Base-by-base conservation (phyloP, 2,797 vertebrate species). In the Chelidonichthys spinosus region DNA sequence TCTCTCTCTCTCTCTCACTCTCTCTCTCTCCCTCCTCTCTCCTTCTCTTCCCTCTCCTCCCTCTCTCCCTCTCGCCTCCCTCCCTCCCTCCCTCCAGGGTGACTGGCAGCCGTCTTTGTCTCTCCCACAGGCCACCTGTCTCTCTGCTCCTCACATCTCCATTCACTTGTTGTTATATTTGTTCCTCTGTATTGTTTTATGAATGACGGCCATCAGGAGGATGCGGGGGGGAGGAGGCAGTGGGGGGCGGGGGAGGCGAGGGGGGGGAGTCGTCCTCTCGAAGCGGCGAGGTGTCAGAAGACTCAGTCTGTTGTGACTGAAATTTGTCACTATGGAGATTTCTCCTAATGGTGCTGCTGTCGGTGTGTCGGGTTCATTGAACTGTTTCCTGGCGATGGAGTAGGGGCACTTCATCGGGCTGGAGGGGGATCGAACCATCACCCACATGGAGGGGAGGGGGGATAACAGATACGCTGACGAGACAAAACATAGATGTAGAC, bases 81-180 rank as follows among this genome's bases (percentile, higher is more conserved):
- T 17, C 40, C 39, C 73, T 49, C 63, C 17, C 47, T 58, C 82
- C 88, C 76, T 73, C 65, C 54, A 55, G 63, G 77, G 72, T 63
- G 79, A 90, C 81, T 90, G 89, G 85, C 83, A 86, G 87, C 15
- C 76, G 74, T 68, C 72, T 66, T 64, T 83, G 82, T 72, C 78
- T 85, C 70, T 89, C 88, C 85, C 73, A 76, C 81, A 78, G 63
- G 73, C 85, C 89, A 89, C 82, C 91, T 89, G 86, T 89, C 74
- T 83, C 85, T 47, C 46, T 55, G 63, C 73, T 81, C 67, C 73
- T 69, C 77, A 52, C 76, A 64, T 69, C 69, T 73, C 73, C 78
- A 75, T 84, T 85, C 81, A 85, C 49, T 67, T 17, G 5, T 50
- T 2, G 2, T 56, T 37, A 68, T 7, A 7, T 11, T 50, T 66